Percentiles rank a stretch among this genome's conserved stretches.
phyloP scores from a whole-genome alignment of 2,113 vertebrate genomes.

The Ciconia boyciana region DNA sequence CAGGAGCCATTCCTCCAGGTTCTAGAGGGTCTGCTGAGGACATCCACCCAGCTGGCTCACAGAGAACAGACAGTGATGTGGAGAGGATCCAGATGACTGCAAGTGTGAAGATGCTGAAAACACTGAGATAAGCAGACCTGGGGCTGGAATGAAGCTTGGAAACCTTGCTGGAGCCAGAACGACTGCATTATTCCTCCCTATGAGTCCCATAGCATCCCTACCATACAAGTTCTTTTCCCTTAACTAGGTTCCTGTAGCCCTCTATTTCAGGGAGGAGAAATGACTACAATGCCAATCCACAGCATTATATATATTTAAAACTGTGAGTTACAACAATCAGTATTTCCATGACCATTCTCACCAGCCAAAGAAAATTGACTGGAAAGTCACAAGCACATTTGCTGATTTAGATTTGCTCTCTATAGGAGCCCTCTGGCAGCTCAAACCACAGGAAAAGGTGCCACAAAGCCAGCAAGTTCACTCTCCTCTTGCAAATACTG shows the following conservation, averaged over 20 bases:
- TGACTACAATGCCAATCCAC: background rate
- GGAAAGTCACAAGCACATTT: background rate
- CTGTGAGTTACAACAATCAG: background rate
- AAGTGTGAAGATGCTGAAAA: background rate
- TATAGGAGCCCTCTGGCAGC: background rate
- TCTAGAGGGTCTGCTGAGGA: background rate
- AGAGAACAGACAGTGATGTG: background rate
- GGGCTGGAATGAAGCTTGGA: background rate
- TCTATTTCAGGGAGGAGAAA: background rate
- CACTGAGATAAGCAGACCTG: background rate
- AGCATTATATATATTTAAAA: background rate
- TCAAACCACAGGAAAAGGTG: background rate
- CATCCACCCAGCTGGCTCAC: background rate
- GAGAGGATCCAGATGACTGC: background rate
- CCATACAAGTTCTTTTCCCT: background rate
- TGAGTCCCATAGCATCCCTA: background rate
- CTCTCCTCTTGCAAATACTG: background rate
- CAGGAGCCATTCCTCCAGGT: background rate
- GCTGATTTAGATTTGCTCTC: background rate
- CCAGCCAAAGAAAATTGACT: background rate
- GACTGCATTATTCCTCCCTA: background rate
- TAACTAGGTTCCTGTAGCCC: background rate
- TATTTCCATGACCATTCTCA: background rate
- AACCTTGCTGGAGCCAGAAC: background rate
- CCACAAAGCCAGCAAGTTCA: background rate